Evolutionary conservation across 2,888 invertebrate species (phyloP).

Genomic region (Lobophora halterata): DNA sequence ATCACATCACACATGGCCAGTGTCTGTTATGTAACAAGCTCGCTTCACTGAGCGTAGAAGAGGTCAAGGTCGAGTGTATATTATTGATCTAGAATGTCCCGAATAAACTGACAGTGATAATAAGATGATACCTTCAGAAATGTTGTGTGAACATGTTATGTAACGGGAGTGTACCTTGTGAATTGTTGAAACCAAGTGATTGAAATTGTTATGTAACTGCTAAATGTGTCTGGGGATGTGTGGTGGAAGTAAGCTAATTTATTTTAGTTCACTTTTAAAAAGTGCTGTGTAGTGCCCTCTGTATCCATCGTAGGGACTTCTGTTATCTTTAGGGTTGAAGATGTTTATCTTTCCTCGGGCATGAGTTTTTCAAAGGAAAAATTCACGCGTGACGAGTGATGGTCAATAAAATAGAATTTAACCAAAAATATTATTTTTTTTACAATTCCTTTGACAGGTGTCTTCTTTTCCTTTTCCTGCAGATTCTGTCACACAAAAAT

Average conservation of each 20-base stretch:
- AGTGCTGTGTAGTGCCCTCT: conserved; percentile 47
- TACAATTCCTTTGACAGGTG: neutral
- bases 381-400: conserved; percentile 61
- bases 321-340: conserved; percentile 38
- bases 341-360: conserved; percentile 49
- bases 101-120: conserved; percentile 17
- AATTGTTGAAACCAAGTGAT: conserved; percentile 66
- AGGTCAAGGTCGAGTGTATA: conserved; percentile 55
- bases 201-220: conserved; percentile 66
- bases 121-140: conserved; percentile 13
- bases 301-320: conserved; percentile 31
- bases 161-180: conserved; percentile 52
- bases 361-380: conserved; percentile 70
- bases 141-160: conserved; percentile 29
- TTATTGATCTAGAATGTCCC: conserved; percentile 27
- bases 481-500: too few species aligned
- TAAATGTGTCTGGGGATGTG: conserved; percentile 48
- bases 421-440: conserved; percentile 47
- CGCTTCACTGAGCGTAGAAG: conserved; percentile 43
- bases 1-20: conserved; percentile 44
- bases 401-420: conserved; percentile 55
- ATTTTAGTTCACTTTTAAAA: conserved; percentile 47
- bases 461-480: conserved; percentile 35
- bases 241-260: conserved; percentile 47
- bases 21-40: conserved; percentile 67